Evolutionary conservation across 2,113 vertebrate species (phyloP), one percentile per base, ranked within the genome.

Genomic region (Cinclus mexicanus): DNA sequence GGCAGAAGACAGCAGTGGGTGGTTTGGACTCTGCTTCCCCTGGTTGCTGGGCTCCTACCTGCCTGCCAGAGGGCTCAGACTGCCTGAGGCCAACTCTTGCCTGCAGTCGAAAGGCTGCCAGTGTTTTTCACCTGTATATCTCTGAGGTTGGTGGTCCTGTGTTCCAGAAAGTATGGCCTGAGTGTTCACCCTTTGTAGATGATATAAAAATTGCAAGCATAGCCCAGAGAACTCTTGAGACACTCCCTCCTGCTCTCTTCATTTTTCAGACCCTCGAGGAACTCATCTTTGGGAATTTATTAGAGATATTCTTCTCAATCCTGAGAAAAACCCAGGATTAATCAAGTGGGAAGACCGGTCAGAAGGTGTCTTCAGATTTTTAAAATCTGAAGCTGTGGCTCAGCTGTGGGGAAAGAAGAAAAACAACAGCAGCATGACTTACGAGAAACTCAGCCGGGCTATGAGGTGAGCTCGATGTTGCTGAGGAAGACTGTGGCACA

Each of bases 261-360:
- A 39, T 81, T 70, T 89, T 67, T 82, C 95, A 99, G 99, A 98
- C 87, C 99, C 99, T 4, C 97, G 99, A 67, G 99, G 99, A 41
- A 99, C 98, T 26, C 99, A 99, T 92, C 97, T 99, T 78, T 99
- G 99, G 99, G 99, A 99, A 93, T 99, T 99, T 96, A 99, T 99
- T 96, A 97, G 99, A 33, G 99, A 99, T 94, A 99, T 99, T 96
- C 98, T 99, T 69, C 98, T 99, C 63, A 98, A 98, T 93, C 99
- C 99, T 44, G 99, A 99, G 77, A 98, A 99, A 95, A 99, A 99
- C 81, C 99, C 99, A 2, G 99, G 99, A 11, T 96, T 99, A 79
- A 99, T 99, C 92, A 99, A 99, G 86, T 99, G 99, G 99, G 99
- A 99, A 97, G 99, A 99, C 89, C 98, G 99, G 25, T 98, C 98